Conservation (phyloP, 1,140 invertebrate genomes). For the Ceratina japonica region DNA sequence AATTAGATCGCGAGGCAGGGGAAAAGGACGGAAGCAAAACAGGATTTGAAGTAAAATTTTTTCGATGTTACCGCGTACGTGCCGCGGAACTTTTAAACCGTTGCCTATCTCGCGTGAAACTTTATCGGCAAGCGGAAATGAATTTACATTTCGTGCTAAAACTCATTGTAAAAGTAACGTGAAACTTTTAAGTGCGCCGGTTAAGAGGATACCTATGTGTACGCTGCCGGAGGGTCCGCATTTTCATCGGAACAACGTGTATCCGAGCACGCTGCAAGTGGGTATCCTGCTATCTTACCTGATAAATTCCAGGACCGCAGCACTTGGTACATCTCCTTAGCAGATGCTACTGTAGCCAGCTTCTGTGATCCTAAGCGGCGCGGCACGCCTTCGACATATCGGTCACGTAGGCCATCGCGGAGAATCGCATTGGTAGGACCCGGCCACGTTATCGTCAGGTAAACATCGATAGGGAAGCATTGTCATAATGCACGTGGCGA, state of each 20-base stretch:
- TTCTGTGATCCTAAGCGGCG: constrained; percentile 25
- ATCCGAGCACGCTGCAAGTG: constrained; percentile 8
- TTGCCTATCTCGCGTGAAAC: constrained; percentile 8
- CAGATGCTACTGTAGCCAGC: constrained; percentile 9
- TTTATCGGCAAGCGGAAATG: constrained; percentile 45
- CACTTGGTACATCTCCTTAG: constrained; percentile 15
- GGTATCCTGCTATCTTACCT: constrained; percentile 27
- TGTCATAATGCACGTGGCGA: constrained; percentile 44
- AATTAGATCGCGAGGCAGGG: background rate
- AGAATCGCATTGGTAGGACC: constrained; percentile 45
- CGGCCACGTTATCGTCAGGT: constrained; percentile 50
- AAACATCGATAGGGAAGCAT: constrained; percentile 58
- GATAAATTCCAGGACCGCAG: constrained; percentile 37
- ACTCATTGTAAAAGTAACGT: constrained; percentile 37
- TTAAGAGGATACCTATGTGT: constrained; percentile 20
- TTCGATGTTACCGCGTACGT: background rate
- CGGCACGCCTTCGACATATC: constrained; percentile 43
- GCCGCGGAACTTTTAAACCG: constrained; percentile 32
- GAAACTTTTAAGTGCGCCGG: constrained; percentile 37
- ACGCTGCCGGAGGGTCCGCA: background rate
- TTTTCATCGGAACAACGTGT: constrained; percentile 15
- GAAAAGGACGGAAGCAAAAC: background rate
- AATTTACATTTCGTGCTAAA: constrained; percentile 45
- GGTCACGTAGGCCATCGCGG: constrained; percentile 52
- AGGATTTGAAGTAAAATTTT: constrained; percentile 5